These are phyloP conservation scores for Caenorhabditis drosophilae DNA, from an alignment of 2,888 invertebrate genomes.

Conservation along the genomic window DNA sequence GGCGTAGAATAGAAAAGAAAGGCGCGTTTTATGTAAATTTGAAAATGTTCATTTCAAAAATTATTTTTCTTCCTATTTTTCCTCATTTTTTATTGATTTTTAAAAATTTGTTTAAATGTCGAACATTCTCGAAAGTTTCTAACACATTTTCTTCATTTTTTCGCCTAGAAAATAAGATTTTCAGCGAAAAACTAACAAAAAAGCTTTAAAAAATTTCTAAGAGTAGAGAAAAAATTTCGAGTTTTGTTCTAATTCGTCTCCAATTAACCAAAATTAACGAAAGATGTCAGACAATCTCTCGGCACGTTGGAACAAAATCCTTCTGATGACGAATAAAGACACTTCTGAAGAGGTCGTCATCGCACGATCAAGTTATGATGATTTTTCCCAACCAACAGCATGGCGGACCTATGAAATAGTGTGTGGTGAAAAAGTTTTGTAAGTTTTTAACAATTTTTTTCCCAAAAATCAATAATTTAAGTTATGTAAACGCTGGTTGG, in stretches of 20 bases:
- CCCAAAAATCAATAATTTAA: slow-evolving; percentile 9
- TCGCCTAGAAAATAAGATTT: background rate
- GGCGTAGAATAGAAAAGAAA: too few species aligned
- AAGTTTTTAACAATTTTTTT: slow-evolving; percentile 4
- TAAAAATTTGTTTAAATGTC: too few species aligned
- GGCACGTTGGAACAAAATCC: slow-evolving; percentile 34
- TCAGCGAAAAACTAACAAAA: background rate
- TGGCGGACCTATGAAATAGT: slow-evolving; percentile 51
- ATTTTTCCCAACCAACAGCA: slow-evolving; percentile 54
- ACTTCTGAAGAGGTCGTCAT: slow-evolving; percentile 49
- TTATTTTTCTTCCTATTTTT: too few species aligned
- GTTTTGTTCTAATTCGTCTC: background rate
- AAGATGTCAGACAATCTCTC: slow-evolving; percentile 43
- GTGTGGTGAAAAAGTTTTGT: slow-evolving; percentile 43
- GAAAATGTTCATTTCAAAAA: too few species aligned
- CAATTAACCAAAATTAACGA: background rate
- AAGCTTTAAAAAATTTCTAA: background rate
- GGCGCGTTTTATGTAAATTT: too few species aligned
- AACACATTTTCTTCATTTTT: slow-evolving; percentile 1
- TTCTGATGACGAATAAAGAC: slow-evolving; percentile 28
- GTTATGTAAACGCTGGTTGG: slow-evolving; percentile 60
- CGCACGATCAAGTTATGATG: slow-evolving; percentile 52
- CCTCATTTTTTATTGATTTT: too few species aligned
- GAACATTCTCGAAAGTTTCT: slow-evolving; percentile 1
- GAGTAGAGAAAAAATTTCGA: background rate